These are phyloP conservation scores for Synergus laeviventris DNA, from an alignment of 2,888 invertebrate genomes.

Conservation along the genomic window DNA sequence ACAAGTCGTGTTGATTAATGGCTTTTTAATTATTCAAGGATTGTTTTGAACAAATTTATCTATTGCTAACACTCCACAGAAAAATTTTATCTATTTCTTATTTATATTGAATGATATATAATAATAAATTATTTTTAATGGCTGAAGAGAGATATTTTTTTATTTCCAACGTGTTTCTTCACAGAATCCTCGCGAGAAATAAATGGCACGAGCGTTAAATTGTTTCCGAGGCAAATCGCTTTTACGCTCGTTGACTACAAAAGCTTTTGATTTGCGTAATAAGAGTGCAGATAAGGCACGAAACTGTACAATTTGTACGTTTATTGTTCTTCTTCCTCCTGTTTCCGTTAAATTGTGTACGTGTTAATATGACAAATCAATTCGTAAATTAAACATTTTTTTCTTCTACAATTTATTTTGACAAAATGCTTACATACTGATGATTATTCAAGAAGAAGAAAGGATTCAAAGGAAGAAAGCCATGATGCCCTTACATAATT, in stretches of 20 bases:
- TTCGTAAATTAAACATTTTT: background rate
- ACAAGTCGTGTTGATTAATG: conserved; percentile 1
- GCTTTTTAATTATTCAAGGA: conserved; percentile 11
- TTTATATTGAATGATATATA: too few relatives aligned
- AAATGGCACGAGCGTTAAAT: background rate
- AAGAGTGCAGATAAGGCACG: conserved; percentile 16
- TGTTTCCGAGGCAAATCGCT: background rate
- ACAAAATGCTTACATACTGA: background rate
- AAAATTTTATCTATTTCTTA: background rate
- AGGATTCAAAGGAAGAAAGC: background rate
- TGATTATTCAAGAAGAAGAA: too few relatives aligned
- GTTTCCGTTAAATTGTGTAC: background rate
- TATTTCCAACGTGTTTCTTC: background rate
- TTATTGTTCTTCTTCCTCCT: background rate
- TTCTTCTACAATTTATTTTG: background rate
- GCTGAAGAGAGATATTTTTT: background rate
- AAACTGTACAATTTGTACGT: conserved; percentile 6
- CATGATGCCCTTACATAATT: background rate
- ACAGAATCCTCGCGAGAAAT: background rate
- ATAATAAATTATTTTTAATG: too few relatives aligned
- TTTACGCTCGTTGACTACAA: conserved; percentile 17
- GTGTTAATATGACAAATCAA: background rate
- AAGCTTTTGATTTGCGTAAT: conserved; percentile 16
- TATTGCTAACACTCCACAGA: background rate
- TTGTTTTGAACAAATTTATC: background rate